Conservation (phyloP, 2,797 vertebrate species). For the Decapterus maruadsi region DNA sequence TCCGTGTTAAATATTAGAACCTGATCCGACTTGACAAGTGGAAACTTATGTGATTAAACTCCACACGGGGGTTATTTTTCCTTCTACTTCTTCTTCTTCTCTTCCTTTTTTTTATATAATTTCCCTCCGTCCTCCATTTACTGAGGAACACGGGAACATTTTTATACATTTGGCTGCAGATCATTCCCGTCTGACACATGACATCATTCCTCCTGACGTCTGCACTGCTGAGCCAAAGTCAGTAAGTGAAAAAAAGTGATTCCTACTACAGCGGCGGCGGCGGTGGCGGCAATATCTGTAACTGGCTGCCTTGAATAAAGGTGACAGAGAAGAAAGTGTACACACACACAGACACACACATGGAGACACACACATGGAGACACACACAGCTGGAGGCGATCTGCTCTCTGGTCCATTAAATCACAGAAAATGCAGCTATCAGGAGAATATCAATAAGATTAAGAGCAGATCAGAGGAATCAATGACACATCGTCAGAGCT, state of each 20-base stretch:
- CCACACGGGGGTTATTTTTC: conserved; percentile 1
- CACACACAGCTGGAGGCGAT: conserved; percentile 19
- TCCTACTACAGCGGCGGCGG: background rate
- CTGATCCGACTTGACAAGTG: conserved; percentile 54
- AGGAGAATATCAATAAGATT: conserved; percentile 52
- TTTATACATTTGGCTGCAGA: conserved; percentile 15
- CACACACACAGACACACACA: conserved; percentile 29
- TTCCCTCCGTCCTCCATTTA: background rate
- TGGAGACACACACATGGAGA: conserved; percentile 19
- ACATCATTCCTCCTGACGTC: conserved; percentile 17
- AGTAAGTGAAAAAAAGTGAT: conserved; percentile 12
- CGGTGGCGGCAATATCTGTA: background rate
- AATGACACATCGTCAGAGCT: conserved; percentile 5
- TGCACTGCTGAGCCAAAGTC: background rate
- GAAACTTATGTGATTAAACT: conserved; percentile 41
- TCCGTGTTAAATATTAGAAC: conserved; percentile 10
- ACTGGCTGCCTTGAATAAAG: background rate
- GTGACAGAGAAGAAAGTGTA: conserved; percentile 10
- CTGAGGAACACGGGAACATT: background rate
- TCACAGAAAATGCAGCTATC: conserved; percentile 47
- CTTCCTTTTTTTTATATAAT: background rate
- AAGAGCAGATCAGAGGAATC: conserved; percentile 43
- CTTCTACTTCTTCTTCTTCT: background rate
- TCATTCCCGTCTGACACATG: conserved; percentile 3
- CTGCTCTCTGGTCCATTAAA: conserved; percentile 47